These are phyloP conservation scores for Vimba vimba DNA, from an alignment of 2,113 vertebrate species.

Conservation along the genomic window DNA sequence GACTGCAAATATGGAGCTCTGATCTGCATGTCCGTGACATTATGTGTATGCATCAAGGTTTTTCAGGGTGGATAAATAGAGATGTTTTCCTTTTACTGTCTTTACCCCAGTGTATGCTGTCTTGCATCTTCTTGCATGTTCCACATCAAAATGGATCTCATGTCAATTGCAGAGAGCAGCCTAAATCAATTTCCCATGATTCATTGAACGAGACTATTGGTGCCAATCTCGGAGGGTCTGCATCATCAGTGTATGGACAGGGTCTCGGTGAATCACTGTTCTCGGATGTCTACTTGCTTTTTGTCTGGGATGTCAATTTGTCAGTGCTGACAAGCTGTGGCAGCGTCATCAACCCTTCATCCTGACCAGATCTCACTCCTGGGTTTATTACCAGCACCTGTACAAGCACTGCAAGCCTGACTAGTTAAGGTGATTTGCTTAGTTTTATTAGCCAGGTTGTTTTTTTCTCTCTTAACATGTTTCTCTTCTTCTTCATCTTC, in stretches of 20 bases:
- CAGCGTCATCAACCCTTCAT: conserved; percentile 70
- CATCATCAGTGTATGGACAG: conserved; percentile 62
- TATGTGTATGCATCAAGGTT: not conserved
- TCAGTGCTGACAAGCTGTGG: conserved; percentile 72
- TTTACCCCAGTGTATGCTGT: not conserved
- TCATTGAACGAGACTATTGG: conserved; percentile 50
- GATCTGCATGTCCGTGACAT: not conserved
- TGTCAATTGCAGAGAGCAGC: conserved; percentile 64
- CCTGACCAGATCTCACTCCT: conserved; percentile 52
- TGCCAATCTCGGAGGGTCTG: conserved; percentile 60
- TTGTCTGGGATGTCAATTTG: conserved; percentile 74
- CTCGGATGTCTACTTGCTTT: conserved; percentile 76
- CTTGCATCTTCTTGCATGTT: conserved; percentile 67
- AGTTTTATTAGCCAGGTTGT: not conserved
- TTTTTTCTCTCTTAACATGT: not conserved
- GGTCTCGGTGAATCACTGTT: conserved; percentile 71
- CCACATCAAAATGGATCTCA: conserved; percentile 72
- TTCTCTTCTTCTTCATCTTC: no score
- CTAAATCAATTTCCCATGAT: conserved; percentile 73
- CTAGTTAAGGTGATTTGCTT: not conserved
- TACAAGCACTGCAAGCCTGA: not conserved
- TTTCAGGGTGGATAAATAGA: not conserved
- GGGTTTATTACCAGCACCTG: not conserved
- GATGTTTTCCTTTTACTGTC: not conserved
- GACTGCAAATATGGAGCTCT: not conserved